These are phyloP conservation scores for Empidonax alnorum DNA, from an alignment of 2,113 vertebrate species.

Conservation along the genomic window DNA sequence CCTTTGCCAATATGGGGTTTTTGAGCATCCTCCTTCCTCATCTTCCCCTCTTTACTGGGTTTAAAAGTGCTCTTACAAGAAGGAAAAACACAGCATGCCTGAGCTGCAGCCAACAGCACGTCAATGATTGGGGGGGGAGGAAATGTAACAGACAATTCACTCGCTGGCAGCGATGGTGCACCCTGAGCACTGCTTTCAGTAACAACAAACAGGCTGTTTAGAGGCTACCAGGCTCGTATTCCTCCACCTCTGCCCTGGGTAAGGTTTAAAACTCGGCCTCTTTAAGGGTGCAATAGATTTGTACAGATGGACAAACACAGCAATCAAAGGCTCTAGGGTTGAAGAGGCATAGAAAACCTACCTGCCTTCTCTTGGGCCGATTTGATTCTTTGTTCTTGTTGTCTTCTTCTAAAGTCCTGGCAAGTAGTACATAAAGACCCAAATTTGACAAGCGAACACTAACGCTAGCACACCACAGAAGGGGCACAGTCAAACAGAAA, in stretches of 20 bases:
- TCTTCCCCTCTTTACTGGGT: not conserved
- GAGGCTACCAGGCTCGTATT: not conserved
- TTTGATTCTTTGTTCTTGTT: not conserved
- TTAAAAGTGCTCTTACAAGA: not conserved
- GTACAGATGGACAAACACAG: rapidly evolving
- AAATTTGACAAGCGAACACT: not conserved
- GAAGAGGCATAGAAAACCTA: not conserved
- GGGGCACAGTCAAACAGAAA: not conserved
- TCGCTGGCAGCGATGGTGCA: not conserved
- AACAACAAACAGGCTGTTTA: not conserved
- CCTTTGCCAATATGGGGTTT: rapidly evolving
- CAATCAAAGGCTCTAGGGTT: not conserved
- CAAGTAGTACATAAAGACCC: not conserved
- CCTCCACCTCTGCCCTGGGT: not conserved
- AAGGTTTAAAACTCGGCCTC: not conserved
- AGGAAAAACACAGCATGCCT: not conserved
- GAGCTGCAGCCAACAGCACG: not conserved
- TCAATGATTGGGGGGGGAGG: rapidly evolving
- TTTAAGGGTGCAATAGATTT: rapidly evolving
- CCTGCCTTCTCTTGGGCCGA: not conserved
- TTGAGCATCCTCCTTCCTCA: not conserved
- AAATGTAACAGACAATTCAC: not conserved
- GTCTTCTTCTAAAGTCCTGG: not conserved
- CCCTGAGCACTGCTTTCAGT: not conserved
- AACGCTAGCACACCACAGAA: rapidly evolving